Conservation (phyloP, 1,140 invertebrate species). For the Tribolium madens region DNA sequence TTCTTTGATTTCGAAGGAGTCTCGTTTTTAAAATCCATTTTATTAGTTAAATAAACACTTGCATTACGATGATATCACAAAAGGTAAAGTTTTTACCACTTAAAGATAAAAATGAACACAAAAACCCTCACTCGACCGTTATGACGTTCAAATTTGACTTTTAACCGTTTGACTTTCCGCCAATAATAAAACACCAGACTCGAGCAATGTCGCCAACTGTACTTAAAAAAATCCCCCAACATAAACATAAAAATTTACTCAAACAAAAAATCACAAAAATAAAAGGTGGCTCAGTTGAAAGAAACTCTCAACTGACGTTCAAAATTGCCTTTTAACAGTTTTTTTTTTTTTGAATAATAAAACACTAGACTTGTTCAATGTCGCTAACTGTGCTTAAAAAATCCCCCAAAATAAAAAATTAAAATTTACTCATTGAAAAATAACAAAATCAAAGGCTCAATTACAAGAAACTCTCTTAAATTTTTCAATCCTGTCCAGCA, state of each 20-base stretch:
- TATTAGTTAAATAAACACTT: constrained; percentile 43
- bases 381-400: too few relatives aligned
- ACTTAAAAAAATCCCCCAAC: not conserved
- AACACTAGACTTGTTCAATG: too few relatives aligned
- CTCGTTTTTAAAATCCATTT: constrained; percentile 35
- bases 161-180: constrained; percentile 33
- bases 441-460: not conserved
- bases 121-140: constrained; percentile 6
- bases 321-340: too few relatives aligned
- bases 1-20: constrained; percentile 34
- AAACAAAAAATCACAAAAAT: too few relatives aligned
- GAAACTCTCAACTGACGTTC: too few relatives aligned
- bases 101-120: constrained; percentile 8
- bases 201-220: not conserved
- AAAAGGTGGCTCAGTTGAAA: too few relatives aligned
- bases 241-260: too few relatives aligned
- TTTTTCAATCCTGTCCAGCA: constrained; percentile 66
- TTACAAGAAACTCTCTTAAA: constrained; percentile 21
- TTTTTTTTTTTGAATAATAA: too few relatives aligned
- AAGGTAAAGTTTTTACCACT: not conserved
- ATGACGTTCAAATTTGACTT: constrained; percentile 2
- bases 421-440: too few relatives aligned
- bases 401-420: too few relatives aligned
- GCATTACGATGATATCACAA: constrained; percentile 13
- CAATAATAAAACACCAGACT: constrained; percentile 2